Base-by-base conservation (phyloP, 2,797 vertebrate species). In the Crypturellus tataupa region DNA sequence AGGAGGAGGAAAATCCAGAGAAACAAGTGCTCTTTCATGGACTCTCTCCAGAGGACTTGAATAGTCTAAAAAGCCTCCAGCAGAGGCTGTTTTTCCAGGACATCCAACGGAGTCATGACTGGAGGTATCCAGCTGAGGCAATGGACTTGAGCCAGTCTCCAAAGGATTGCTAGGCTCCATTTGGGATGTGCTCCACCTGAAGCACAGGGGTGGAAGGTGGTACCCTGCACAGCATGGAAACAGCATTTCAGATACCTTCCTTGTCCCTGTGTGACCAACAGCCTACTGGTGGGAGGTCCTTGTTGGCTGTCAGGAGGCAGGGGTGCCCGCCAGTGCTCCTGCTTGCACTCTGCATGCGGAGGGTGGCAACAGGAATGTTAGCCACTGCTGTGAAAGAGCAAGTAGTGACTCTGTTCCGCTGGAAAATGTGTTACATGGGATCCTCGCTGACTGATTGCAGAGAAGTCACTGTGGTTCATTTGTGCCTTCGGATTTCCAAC, bases 1-100 rank as follows among this genome's bases (percentile, higher is more conserved):
- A 93, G 3, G 84, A 94, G 10, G 88, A 84, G 3, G 73, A 94
- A 7, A 80, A 92, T 63, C 92, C 92, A 51, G 93, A 91, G 60
- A 78, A 86, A 8, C 83, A 85, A 6, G 23, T 51, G 5, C 10
- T 65, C 2, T 84, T 92, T 15, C 78, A 78, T 3, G 89, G 87
- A 6, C 96, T 97, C 9, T 95, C 97, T n/a, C 80, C 96, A 14
- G 97, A 98, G 73, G 97, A 97, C 15, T 84, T 99, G 90, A 91
- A 62, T 88, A 97, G 96, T 33, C 96, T 99, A 76, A 97, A 96
- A 33, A 98, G 95, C 87, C 97, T 99, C 72, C 98, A 99, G 90
- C 97, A 97, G 67, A 97, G 95, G 40, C 96, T 98, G 10, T 78
- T 98, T 71, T 95, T 98, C 78, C 97, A 96, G 58, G 97, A 98